Base-by-base conservation (phyloP, 1,140 invertebrate species). In the Drosophila prosaltans region DNA sequence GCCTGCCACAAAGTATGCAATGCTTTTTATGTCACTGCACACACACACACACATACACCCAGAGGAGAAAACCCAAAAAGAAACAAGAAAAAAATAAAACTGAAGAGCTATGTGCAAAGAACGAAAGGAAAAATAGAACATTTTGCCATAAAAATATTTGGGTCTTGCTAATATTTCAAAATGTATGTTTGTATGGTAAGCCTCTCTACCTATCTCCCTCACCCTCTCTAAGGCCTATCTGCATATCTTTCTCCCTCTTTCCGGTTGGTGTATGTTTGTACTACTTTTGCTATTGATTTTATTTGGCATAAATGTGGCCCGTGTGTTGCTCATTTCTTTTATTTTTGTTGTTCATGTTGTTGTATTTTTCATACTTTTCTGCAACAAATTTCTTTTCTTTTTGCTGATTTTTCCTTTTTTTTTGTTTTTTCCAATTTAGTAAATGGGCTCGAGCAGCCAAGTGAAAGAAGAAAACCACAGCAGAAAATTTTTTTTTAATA, bases 271-370 rank as follows among this genome's bases (percentile, higher is more conserved):
- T 36, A 61, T 28, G 36, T 55, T 36, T 74, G 74, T 81, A 83
- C 82, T 59, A 85, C 82, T 86, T 85, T 84, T 85, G 75, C 77
- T 85, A 85, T 85, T 85, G 82, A 85, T 85, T 85, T 85, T 85
- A 80, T 85, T 81, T 86, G 82, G 82, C 82, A 85, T 85, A 86
- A 85, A 86, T 85, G 80, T 66, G 78, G 73, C 57, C 69, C 74
- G 75, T 78, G 57, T 39, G 32, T 70, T 55, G 75, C 69, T 76
- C 78, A 74, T 69, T 74, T 85, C 71, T 78, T 72, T 55, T 21
- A 55, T 69, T 69, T 58, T 28, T 30, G 2, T 30, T 30, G 28
- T 30, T 16, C 16, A 0, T 60, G 74, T 69, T 67, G 32, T 36
- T 36, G 3, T 36, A 36, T 51, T 73, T 64, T 77, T 58, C 58